phyloP scores from a whole-genome alignment of 2,797 vertebrate species.

The Galaxias olidus region DNA sequence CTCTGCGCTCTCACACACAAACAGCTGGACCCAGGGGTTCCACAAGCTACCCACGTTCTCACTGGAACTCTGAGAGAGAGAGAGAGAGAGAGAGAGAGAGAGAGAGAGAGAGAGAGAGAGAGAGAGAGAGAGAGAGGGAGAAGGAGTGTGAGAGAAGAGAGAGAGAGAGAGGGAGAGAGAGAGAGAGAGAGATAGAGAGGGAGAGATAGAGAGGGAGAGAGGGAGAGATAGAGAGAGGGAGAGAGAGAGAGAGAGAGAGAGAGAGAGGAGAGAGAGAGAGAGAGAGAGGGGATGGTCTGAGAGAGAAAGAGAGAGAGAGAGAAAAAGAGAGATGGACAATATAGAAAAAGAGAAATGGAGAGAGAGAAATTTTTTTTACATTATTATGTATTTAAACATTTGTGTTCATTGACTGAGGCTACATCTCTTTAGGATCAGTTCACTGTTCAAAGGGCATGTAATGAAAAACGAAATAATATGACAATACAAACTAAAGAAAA shows the following conservation, averaged over 20 bases:
- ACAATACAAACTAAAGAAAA: too few relatives aligned
- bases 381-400: too few relatives aligned
- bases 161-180: background rate
- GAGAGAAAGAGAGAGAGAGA: too few relatives aligned
- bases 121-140: constrained; percentile 3
- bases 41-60: constrained; percentile 81
- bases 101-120: constrained; percentile 1
- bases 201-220: background rate
- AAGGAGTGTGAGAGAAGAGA: too few relatives aligned
- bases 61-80: constrained; percentile 75
- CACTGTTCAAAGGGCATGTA: too few relatives aligned
- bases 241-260: background rate
- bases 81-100: background rate
- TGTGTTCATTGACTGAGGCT: too few relatives aligned
- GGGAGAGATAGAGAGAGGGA: background rate
- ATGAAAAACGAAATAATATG: too few relatives aligned
- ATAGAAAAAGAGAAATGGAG: too few relatives aligned
- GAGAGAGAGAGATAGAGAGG: background rate
- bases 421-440: too few relatives aligned
- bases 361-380: too few relatives aligned
- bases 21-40: constrained; percentile 86
- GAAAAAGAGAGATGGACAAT: too few relatives aligned
- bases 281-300: background rate
- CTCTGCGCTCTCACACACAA: constrained; percentile 84
- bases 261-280: background rate